phyloP scores from a whole-genome alignment of 2,113 vertebrate species.

The Jaculus jaculus region DNA sequence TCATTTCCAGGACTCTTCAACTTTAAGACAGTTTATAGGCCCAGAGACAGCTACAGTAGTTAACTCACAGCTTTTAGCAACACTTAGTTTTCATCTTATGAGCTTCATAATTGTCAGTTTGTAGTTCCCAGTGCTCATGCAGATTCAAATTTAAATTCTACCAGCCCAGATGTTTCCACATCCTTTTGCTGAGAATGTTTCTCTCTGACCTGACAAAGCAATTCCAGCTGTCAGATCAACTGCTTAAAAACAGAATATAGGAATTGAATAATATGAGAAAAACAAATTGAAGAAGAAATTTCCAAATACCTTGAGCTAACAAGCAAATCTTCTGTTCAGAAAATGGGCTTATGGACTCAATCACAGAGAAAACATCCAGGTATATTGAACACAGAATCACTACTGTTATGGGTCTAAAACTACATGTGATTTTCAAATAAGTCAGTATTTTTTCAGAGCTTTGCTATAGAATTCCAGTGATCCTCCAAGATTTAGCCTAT shows the following conservation, averaged over 20 bases:
- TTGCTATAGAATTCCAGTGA: neutral
- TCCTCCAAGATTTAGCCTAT: neutral
- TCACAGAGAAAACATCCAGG: neutral
- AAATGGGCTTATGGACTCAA: neutral
- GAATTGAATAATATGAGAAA: neutral
- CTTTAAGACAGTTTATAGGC: neutral
- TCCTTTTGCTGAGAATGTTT: neutral
- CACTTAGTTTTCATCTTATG: too few species aligned
- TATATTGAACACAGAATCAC: neutral
- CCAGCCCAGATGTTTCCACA: fast-evolving
- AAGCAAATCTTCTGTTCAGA: neutral
- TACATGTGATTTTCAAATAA: neutral
- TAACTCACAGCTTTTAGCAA: too few species aligned
- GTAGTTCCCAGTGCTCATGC: neutral
- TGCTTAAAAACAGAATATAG: neutral
- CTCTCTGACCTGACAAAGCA: neutral
- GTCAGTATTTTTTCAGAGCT: neutral
- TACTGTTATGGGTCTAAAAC: neutral
- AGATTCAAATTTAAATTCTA: neutral
- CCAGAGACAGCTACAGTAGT: neutral
- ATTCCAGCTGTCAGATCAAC: neutral
- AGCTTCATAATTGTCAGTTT: too few species aligned
- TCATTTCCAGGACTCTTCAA: neutral
- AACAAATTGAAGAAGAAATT: neutral
- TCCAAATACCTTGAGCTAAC: neutral